Percentiles rank a stretch among this genome's conserved stretches.
Conservation (phyloP, 2,797 vertebrate genomes). For the Centropyge bicolor region DNA sequence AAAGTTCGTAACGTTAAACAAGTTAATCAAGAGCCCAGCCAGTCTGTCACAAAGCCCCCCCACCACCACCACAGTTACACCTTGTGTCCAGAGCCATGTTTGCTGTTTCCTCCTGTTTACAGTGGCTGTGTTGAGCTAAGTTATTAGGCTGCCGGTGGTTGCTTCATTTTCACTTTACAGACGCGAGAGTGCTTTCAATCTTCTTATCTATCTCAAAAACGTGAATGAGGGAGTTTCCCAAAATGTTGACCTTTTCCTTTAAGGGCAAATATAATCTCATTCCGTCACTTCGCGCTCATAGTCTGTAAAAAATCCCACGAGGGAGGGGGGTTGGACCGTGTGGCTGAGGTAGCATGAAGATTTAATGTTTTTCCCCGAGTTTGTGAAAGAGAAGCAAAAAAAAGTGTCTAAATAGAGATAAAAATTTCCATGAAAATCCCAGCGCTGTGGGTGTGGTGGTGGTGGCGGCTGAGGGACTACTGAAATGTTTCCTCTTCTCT, state of each 20-base stretch:
- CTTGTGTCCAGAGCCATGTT: too few species aligned
- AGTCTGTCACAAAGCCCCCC: too few species aligned
- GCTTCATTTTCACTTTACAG: not conserved
- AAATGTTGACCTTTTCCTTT: slow-evolving; percentile 1
- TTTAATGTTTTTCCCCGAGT: slow-evolving; percentile 44
- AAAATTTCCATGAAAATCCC: slow-evolving; percentile 47
- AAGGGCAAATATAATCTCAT: slow-evolving; percentile 6
- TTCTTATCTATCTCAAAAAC: not conserved
- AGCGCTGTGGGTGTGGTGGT: slow-evolving; percentile 67
- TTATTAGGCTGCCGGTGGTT: not conserved
- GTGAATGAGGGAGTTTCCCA: not conserved
- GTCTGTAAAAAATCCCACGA: slow-evolving; percentile 33
- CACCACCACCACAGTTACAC: too few species aligned
- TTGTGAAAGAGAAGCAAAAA: slow-evolving; percentile 10
- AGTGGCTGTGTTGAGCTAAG: not conserved
- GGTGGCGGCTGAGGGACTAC: slow-evolving; percentile 39
- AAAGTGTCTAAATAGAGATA: slow-evolving; percentile 49
- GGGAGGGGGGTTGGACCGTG: slow-evolving; percentile 35
- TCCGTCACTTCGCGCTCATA: not conserved
- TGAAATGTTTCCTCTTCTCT: slow-evolving; percentile 64
- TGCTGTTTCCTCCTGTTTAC: not conserved
- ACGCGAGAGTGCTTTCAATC: not conserved
- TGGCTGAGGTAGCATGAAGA: slow-evolving; percentile 27
- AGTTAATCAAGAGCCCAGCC: too few species aligned
- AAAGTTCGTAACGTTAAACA: too few species aligned